A percentile compares a stretch with the other conserved stretches of the same genome.
Evolutionary conservation across 2,113 vertebrate genomes (phyloP).

Genomic region (Daubentonia madagascariensis): DNA sequence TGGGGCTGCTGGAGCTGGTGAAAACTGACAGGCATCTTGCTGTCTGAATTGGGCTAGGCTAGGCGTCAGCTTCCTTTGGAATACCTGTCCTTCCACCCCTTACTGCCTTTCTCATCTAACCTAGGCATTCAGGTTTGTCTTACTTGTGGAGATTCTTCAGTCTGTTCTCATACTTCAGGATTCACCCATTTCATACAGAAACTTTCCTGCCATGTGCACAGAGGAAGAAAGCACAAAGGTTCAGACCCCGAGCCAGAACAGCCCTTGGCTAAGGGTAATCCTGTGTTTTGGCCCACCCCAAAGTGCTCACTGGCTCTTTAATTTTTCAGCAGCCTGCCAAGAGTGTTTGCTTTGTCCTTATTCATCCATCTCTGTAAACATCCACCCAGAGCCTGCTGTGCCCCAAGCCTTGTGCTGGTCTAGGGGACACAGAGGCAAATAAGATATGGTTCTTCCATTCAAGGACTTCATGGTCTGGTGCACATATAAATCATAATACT

Average conservation of each 20-base stretch:
- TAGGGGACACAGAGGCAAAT: neutral
- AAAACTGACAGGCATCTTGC: neutral
- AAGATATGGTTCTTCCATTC: neutral
- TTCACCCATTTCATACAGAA: neutral
- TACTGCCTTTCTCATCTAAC: neutral
- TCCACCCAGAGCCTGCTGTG: neutral
- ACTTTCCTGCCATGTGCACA: neutral
- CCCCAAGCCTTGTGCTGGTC: neutral
- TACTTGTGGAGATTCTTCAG: neutral
- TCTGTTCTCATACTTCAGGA: neutral
- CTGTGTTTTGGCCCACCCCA: neutral
- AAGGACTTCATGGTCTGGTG: neutral
- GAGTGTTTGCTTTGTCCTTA: constrained; percentile 28
- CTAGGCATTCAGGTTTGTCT: neutral
- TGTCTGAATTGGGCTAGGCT: neutral
- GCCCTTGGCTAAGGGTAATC: neutral
- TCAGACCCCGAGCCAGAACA: neutral
- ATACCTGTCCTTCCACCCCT: neutral
- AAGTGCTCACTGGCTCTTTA: neutral
- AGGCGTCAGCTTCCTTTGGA: neutral
- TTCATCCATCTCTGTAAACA: neutral
- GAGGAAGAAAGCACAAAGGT: neutral
- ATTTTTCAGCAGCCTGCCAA: neutral
- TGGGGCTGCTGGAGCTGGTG: neutral
- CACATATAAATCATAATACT: neutral